phyloP scores from a whole-genome alignment of 2,888 invertebrate species.

The Masnerella sp. region DNA sequence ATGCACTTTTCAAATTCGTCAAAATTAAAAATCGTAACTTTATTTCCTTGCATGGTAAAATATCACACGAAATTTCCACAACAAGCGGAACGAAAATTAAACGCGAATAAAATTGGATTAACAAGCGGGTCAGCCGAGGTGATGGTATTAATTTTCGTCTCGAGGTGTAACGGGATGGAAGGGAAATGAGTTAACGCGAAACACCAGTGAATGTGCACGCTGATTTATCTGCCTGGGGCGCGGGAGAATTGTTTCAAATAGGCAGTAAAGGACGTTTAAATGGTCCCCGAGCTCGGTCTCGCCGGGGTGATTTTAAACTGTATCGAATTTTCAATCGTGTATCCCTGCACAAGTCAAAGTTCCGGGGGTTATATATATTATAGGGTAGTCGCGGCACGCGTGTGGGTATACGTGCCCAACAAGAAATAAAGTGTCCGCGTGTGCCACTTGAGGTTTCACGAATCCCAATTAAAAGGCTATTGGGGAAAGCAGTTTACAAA shows the following conservation, averaged over 20 bases:
- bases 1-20: too few species aligned
- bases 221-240: slow-evolving; percentile 62
- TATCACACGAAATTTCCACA: not conserved
- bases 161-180: slow-evolving; percentile 5
- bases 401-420: slow-evolving; percentile 39
- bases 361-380: too few species aligned
- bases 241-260: slow-evolving; percentile 70
- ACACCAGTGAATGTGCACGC: slow-evolving; percentile 54
- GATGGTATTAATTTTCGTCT: slow-evolving; percentile 30
- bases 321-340: slow-evolving; percentile 72
- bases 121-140: slow-evolving; percentile 25
- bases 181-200: slow-evolving; percentile 56
- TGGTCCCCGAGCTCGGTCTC: slow-evolving; percentile 67
- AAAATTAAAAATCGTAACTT: not conserved
- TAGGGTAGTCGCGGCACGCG: slow-evolving; percentile 31
- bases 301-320: slow-evolving; percentile 68
- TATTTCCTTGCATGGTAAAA: too few species aligned
- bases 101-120: slow-evolving; percentile 19
- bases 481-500: not conserved
- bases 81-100: not conserved
- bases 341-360: too few species aligned
- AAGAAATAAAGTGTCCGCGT: slow-evolving; percentile 41
- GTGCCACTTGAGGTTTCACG: slow-evolving; percentile 41
- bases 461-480: slow-evolving; percentile 40
- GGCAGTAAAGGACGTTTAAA: slow-evolving; percentile 72